A percentile compares a stretch with the other conserved stretches of the same genome.
These are phyloP conservation scores for Muscicapa adusta DNA, from an alignment of 2,113 vertebrate genomes.

Conservation along the genomic window DNA sequence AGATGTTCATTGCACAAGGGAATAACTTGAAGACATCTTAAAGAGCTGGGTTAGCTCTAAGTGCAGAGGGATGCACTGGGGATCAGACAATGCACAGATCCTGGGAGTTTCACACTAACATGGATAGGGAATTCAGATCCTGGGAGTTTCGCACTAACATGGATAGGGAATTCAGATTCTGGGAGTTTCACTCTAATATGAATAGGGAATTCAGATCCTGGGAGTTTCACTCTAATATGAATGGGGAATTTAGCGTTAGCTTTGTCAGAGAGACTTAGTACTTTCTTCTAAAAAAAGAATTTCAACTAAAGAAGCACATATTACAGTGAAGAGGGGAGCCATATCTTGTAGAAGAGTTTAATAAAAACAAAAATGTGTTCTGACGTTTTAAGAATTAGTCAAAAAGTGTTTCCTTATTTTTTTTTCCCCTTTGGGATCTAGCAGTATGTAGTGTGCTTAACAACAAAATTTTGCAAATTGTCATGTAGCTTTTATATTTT, in stretches of 20 bases:
- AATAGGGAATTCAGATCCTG: background rate
- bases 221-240: background rate
- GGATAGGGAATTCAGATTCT: background rate
- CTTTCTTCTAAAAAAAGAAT: background rate
- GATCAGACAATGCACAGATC: background rate
- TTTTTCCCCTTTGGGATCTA: background rate
- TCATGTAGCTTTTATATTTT: background rate
- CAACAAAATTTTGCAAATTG: background rate
- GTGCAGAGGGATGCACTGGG: background rate
- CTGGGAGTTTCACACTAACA: background rate
- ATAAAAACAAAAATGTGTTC: background rate
- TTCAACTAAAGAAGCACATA: background rate
- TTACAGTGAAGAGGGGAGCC: background rate
- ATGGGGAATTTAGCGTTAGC: background rate
- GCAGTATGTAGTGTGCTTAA: accelerated
- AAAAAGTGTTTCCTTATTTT: too few species aligned
- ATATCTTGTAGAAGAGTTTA: background rate
- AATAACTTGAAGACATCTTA: background rate
- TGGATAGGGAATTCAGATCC: background rate
- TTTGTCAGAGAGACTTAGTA: background rate
- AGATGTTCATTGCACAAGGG: background rate
- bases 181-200: too few species aligned
- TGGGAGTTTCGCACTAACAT: too few species aligned
- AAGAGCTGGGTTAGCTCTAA: background rate
- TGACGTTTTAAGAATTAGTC: background rate